phyloP scores from a whole-genome alignment of 1,140 invertebrate species.

The Ruditapes philippinarum region DNA sequence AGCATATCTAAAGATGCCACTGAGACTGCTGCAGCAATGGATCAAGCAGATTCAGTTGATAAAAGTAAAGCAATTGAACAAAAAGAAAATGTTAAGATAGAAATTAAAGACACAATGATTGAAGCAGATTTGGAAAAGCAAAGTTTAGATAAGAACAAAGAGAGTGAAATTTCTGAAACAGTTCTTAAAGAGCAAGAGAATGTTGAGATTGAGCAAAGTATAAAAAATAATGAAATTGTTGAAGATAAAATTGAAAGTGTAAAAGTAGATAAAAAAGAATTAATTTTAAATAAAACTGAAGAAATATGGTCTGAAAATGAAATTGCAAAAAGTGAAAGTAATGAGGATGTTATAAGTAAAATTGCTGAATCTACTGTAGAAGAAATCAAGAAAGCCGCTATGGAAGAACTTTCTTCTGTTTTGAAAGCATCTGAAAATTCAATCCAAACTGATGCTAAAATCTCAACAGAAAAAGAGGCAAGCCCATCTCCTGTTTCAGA shows the following conservation, averaged over 20 bases:
- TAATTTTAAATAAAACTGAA: not conserved
- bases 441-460: not conserved
- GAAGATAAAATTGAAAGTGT: not conserved
- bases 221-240: not conserved
- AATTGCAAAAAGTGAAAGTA: not conserved
- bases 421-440: not conserved
- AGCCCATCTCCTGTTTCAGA: not conserved
- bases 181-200: not conserved
- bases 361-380: constrained; percentile 4
- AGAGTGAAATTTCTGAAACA: not conserved
- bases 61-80: too few relatives aligned
- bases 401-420: not conserved
- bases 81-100: too few relatives aligned
- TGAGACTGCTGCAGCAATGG: too few relatives aligned
- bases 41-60: too few relatives aligned
- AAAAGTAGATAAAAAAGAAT: not conserved
- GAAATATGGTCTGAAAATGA: not conserved
- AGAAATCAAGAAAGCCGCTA: not conserved
- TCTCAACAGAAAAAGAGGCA: not conserved
- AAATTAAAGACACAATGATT: too few relatives aligned
- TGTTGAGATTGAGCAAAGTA: not conserved
- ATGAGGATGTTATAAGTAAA: not conserved
- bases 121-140: too few relatives aligned
- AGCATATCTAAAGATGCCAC: too few relatives aligned
- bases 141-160: too few relatives aligned